phyloP scores from a whole-genome alignment of 2,888 invertebrate genomes.

The Drosophila trichaetosa region DNA sequence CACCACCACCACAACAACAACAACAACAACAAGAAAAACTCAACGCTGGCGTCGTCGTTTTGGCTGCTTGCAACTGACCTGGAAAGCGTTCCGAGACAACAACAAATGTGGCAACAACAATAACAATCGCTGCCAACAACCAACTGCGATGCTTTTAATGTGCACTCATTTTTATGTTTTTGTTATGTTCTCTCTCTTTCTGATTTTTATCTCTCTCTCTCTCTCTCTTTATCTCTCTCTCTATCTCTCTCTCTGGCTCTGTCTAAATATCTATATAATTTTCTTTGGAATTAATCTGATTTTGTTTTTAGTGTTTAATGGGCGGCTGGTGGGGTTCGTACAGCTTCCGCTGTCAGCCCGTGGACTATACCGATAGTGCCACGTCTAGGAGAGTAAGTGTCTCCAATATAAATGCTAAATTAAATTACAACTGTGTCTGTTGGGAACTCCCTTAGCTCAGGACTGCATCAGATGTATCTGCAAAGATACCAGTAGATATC shows the following conservation, averaged over 20 bases:
- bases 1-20: neutral
- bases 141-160: conserved; percentile 35
- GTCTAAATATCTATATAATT: conserved; percentile 13
- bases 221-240: neutral
- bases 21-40: conserved; percentile 17
- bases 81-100: conserved; percentile 33
- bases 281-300: conserved; percentile 75
- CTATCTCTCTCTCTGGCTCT: conserved; percentile 14
- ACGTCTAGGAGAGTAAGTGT: conserved; percentile 93
- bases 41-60: conserved; percentile 55
- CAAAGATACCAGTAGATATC: neutral
- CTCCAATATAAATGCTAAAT: conserved; percentile 13
- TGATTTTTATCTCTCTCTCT: conserved; percentile 44
- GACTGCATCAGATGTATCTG: neutral
- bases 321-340: conserved; percentile 96
- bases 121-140: neutral
- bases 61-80: conserved; percentile 48
- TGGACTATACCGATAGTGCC: conserved; percentile 93
- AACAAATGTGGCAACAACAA: conserved; percentile 12
- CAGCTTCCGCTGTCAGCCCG: conserved; percentile 95
- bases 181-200: conserved; percentile 46
- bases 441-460: conserved; percentile 1
- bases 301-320: conserved; percentile 90
- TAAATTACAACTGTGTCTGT: conserved; percentile 24
- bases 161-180: conserved; percentile 50